Base-by-base conservation (phyloP, 2,797 vertebrate genomes). In the Phoeniculus purpureus region DNA sequence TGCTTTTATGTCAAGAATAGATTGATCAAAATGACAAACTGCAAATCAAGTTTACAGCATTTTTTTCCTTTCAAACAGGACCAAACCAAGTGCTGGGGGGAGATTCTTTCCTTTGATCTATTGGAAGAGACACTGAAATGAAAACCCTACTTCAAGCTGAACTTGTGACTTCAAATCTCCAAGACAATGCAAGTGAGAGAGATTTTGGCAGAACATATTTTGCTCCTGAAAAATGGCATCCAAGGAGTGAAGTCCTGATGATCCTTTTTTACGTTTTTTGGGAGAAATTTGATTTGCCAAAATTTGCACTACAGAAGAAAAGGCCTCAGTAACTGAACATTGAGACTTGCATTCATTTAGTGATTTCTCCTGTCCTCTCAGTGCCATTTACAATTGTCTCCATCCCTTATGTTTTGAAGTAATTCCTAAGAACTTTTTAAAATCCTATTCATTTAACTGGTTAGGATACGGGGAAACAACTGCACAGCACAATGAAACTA, bases 51-150 rank as follows among this genome's bases (percentile, higher is more conserved):
- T 82, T 91, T 90, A 77, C 55, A 84, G 71, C 64, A 79, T 91
- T 90, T 81, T 91, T 89, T 77, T 92, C 59, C 48, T 91, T 95
- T 93, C 43, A 81, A 93, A 52, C 3, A 5, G 37, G 43, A 88
- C 50, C 61, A 92, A 94, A 85, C 27, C 22, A 83, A 86, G 43
- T 0, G 0, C 27, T 40, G 20, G n/a, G 37, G 15, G 32, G 43
- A 84, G 29, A 86, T 88, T 91, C 16, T 92, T 60, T 65, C 26
- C 51, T 93, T 90, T 88, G 83, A 90, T 93, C 83, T 90, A 61
- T 26, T 86, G 78, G 85, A 92, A 85, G 19, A 92, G 71, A 61
- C 68, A 47, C 5, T 65, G 61, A 78, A 94, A 94, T 93, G 34
- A 71, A 88, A 81, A 47, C 37, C 20, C 8, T n/a, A 56, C 13